A percentile compares a stretch with the other conserved stretches of the same genome.
These are phyloP conservation scores for Drosophila albomicans DNA, from an alignment of 1,140 invertebrate species.

Conservation along the genomic window DNA sequence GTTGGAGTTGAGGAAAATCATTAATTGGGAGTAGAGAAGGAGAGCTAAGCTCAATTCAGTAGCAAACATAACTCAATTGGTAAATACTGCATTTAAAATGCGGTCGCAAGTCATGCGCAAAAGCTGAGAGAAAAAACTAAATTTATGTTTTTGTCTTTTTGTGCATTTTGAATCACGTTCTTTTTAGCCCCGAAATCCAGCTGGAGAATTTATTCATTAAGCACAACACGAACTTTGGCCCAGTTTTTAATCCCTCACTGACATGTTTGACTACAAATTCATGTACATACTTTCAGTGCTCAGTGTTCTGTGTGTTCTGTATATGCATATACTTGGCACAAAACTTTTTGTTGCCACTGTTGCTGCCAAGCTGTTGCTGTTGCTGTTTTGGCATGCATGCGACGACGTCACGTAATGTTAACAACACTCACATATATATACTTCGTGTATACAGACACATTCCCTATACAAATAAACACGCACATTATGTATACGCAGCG, in stretches of 20 bases:
- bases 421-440: constrained; percentile 18
- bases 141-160: background rate
- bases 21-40: background rate
- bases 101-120: background rate
- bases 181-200: constrained; percentile 1
- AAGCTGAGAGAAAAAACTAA: background rate
- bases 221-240: constrained; percentile 44
- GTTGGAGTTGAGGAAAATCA: background rate
- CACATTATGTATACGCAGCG: constrained; percentile 14
- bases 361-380: constrained; percentile 53
- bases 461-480: constrained; percentile 7
- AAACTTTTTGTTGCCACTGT: constrained; percentile 47
- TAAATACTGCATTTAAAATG: background rate
- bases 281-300: constrained; percentile 1
- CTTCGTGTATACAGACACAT: background rate
- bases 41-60: background rate
- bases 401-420: constrained; percentile 65
- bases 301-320: too few relatives aligned
- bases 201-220: constrained; percentile 35
- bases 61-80: background rate
- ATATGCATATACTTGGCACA: constrained; percentile 6
- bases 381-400: constrained; percentile 59
- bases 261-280: constrained; percentile 11
- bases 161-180: constrained; percentile 22
- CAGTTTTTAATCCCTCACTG: constrained; percentile 36